A percentile compares a stretch with the other conserved stretches of the same genome.
phyloP scores from a whole-genome alignment of 1,140 invertebrate genomes.

The Ptiloglossa arizonensis region DNA sequence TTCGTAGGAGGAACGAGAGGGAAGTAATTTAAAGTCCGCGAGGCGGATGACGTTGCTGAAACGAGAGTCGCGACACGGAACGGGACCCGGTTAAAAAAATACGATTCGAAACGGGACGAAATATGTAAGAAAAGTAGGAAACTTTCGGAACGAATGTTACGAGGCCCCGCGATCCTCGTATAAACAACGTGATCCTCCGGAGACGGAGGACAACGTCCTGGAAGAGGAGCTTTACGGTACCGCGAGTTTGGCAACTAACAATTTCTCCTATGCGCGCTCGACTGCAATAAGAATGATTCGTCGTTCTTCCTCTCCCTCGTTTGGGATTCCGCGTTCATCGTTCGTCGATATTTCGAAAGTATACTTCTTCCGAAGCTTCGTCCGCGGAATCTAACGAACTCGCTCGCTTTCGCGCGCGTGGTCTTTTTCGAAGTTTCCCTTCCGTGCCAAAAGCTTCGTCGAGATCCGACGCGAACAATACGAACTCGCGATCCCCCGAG shows the following conservation, averaged over 20 bases:
- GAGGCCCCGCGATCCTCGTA: neutral
- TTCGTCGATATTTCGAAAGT: slow-evolving; percentile 66
- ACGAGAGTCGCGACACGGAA: neutral
- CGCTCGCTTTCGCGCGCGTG: slow-evolving; percentile 25
- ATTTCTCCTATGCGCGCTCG: slow-evolving; percentile 50
- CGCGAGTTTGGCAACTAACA: slow-evolving; percentile 57
- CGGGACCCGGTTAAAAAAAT: neutral
- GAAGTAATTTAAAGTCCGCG: neutral
- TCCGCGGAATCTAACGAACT: slow-evolving; percentile 63
- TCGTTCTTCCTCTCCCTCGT: slow-evolving; percentile 38
- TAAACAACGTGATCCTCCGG: neutral
- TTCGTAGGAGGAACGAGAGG: neutral
- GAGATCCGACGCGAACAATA: neutral
- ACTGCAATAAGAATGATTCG: slow-evolving; percentile 51
- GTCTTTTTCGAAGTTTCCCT: slow-evolving; percentile 29
- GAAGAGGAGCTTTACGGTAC: slow-evolving; percentile 33
- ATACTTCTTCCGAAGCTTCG: slow-evolving; percentile 54
- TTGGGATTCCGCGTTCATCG: slow-evolving; percentile 60
- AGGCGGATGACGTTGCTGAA: neutral
- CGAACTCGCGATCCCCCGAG: neutral
- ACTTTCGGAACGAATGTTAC: neutral
- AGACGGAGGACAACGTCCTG: slow-evolving; percentile 30
- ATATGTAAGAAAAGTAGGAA: neutral
- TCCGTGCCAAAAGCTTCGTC: neutral
- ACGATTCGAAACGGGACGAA: neutral